These are phyloP conservation scores for Agonum fuliginosum DNA, from an alignment of 2,888 invertebrate species.

Conservation along the genomic window DNA sequence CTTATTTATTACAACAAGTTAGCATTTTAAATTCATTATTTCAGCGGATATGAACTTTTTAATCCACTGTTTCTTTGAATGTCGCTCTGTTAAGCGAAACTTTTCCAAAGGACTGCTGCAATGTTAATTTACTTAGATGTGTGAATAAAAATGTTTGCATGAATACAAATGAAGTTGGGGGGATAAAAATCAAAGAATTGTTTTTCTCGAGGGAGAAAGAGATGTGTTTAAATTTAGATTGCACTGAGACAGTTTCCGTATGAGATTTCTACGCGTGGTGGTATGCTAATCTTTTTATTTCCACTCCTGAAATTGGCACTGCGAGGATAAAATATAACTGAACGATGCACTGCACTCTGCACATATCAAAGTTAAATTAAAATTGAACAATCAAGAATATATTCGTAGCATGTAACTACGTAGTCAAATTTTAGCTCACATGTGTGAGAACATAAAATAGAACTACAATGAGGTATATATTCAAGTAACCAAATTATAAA, in stretches of 20 bases:
- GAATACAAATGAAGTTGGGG: conserved; percentile 2
- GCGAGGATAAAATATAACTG: neutral
- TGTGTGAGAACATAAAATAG: too few relatives aligned
- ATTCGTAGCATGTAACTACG: neutral
- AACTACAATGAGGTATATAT: too few relatives aligned
- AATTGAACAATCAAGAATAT: neutral
- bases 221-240: neutral
- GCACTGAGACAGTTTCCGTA: neutral
- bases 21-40: neutral
- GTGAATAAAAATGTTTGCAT: conserved; percentile 17
- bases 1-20: neutral
- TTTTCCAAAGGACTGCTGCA: conserved; percentile 4
- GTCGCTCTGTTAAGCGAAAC: neutral
- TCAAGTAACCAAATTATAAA: too few relatives aligned
- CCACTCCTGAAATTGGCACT: neutral
- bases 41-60: neutral
- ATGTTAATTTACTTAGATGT: conserved; percentile 28
- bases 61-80: neutral
- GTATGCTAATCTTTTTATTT: neutral
- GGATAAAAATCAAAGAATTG: conserved; percentile 16
- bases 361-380: neutral
- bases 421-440: too few relatives aligned
- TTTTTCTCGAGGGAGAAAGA: conserved; percentile 25
- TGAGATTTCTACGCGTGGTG: neutral
- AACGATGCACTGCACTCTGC: too few relatives aligned